Conservation (phyloP, 2,797 vertebrate genomes). For the Astyanax mexicanus region DNA sequence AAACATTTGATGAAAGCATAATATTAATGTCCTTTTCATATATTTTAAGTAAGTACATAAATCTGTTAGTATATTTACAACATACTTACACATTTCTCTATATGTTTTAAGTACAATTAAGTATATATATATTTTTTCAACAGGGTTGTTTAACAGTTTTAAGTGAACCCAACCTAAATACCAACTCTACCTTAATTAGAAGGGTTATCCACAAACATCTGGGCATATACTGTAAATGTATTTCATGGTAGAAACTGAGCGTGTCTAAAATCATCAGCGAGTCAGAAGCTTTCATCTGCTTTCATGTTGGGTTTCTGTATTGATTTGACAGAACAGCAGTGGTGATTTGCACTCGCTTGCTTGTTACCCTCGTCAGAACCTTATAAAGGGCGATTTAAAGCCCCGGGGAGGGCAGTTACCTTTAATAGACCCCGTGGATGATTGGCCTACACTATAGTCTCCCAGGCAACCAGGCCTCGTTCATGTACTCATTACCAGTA, state of each 20-base stretch:
- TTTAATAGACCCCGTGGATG: slow-evolving; percentile 43
- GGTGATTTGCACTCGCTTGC: slow-evolving; percentile 28
- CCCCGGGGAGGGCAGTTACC: slow-evolving; percentile 49
- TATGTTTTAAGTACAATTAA: too few species aligned
- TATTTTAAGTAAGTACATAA: too few species aligned
- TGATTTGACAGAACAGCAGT: slow-evolving; percentile 33
- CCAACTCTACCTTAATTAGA: too few species aligned
- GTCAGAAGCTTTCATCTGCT: slow-evolving; percentile 28
- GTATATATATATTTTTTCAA: too few species aligned
- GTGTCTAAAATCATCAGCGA: slow-evolving; percentile 15
- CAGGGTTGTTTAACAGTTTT: too few species aligned
- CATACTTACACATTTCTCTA: too few species aligned
- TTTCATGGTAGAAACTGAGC: slow-evolving; percentile 4
- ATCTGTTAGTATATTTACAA: too few species aligned
- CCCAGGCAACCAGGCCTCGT: slow-evolving; percentile 27
- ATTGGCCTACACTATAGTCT: slow-evolving; percentile 19
- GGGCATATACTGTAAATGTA: too few species aligned
- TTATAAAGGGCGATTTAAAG: slow-evolving; percentile 51
- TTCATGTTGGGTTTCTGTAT: slow-evolving; percentile 15
- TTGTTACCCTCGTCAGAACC: slow-evolving; percentile 43
- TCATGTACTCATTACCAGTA: slow-evolving; percentile 36
- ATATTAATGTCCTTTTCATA: too few species aligned
- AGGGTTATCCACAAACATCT: too few species aligned
- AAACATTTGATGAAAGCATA: too few species aligned
- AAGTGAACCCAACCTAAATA: too few species aligned